Percentiles rank a stretch among this genome's conserved stretches.
These are phyloP conservation scores for Rhinophrynus dorsalis DNA, from an alignment of 2,797 vertebrate species.

Conservation along the genomic window DNA sequence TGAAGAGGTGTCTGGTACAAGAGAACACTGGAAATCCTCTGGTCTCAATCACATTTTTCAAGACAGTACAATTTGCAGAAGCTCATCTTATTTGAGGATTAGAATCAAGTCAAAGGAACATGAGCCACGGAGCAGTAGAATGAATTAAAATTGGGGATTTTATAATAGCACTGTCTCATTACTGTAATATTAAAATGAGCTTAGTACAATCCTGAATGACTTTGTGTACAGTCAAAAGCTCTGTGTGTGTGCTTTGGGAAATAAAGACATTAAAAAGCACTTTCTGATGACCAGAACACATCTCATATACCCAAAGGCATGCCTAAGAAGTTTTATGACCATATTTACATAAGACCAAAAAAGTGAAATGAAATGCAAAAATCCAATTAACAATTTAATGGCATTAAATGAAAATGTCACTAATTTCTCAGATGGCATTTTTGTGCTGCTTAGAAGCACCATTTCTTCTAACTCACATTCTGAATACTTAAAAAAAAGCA, in stretches of 20 bases:
- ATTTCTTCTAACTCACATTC: constrained; percentile 13
- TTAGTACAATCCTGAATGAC: constrained; percentile 11
- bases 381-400: constrained; percentile 48
- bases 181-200: constrained; percentile 32
- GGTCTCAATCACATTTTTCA: too few species aligned
- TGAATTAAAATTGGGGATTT: constrained; percentile 34
- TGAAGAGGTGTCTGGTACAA: too few species aligned
- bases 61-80: too few species aligned
- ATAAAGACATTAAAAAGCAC: constrained; percentile 37
- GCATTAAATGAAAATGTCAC: constrained; percentile 40
- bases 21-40: too few species aligned
- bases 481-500: constrained; percentile 34
- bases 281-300: constrained; percentile 30
- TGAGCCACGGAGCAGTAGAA: constrained; percentile 11
- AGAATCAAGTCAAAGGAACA: constrained; percentile 1
- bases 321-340: constrained; percentile 39
- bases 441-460: constrained; percentile 18
- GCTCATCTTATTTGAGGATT: constrained; percentile 13
- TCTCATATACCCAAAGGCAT: constrained; percentile 26
- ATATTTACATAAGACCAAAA: constrained; percentile 40
- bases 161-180: constrained; percentile 33
- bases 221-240: constrained; percentile 31
- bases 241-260: constrained; percentile 8
- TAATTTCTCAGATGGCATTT: constrained; percentile 38
- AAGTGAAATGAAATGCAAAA: constrained; percentile 34